Base-by-base conservation (phyloP, 2,888 invertebrate genomes). In the Sphaerophoria rueppellii region DNA sequence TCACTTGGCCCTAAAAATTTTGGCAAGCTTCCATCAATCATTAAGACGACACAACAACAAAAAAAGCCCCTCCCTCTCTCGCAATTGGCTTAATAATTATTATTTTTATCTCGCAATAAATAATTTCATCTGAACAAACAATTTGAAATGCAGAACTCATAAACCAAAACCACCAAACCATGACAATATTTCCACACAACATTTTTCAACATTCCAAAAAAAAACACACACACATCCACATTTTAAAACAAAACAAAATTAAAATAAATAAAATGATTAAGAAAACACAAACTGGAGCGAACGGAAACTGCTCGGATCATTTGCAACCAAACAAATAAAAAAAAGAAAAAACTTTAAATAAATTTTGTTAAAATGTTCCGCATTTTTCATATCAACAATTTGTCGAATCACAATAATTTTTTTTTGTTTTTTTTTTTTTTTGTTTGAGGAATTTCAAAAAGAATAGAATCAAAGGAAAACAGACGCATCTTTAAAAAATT, bases 1-100 rank as follows among this genome's bases (percentile, higher is more conserved):
- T 71, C 74, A 54, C 48, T 75, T 83, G 75, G 83, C 80, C 83
- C 83, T 80, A 75, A 72, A 72, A 72, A 80, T 83, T n/a, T 83
- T 83, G 83, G 83, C 83, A 83, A 80, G 71, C 57, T 67, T 83
- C 80, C 83, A 80, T 72, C 57, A 60, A 75, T 80, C 75, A 79
- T 75, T 55, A n/a, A n/a, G n/a, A n/a, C n/a, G n/a, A n/a, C n/a
- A n/a, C n/a, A n/a, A n/a, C n/a, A 14, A 37, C 11, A 16, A 57
- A 6, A 40, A 60, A 50, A n/a, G 65, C 57, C 77, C 67, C 67
- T 14, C 72, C 71, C 75, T 54, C 14, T 40, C 40, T n/a, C n/a
- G 40, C 6, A 58, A 58, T 58, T 24, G 34, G 4, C 7, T 35
- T 35, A 7, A 37, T 5, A 37, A 37, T 9, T 11, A 37, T 9